Percentiles rank a stretch among this genome's conserved stretches.
These are phyloP conservation scores for Echinometra lucunter DNA, from an alignment of 53 echinoderm and acorn worm genomes.

Conservation along the genomic window DNA sequence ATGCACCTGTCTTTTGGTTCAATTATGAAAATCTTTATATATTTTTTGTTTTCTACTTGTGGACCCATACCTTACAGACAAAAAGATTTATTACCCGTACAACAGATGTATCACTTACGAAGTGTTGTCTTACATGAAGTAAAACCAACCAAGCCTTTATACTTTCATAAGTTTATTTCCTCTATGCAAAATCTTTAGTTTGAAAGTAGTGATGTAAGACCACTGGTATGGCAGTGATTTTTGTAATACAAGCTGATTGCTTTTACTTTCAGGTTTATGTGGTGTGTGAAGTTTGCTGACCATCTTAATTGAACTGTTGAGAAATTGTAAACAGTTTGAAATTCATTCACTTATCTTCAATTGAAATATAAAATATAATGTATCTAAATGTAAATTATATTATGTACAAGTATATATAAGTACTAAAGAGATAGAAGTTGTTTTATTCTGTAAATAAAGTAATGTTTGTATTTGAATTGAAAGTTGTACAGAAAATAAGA, in stretches of 20 bases:
- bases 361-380: neutral
- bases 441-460: conserved; percentile 19
- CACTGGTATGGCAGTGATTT: neutral
- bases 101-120: too few species aligned
- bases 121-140: too few species aligned
- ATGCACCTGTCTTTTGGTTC: too few species aligned
- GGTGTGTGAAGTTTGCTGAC: neutral
- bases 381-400: neutral
- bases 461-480: neutral
- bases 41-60: too few species aligned
- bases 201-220: neutral
- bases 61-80: too few species aligned
- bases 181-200: neutral
- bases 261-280: neutral
- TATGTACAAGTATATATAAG: neutral
- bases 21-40: too few species aligned
- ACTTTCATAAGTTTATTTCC: neutral
- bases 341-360: neutral
- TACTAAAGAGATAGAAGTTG: neutral
- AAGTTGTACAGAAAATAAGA: neutral
- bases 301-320: neutral
- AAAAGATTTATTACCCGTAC: too few species aligned
- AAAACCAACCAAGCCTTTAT: too few species aligned
- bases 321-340: neutral
- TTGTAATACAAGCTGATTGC: neutral